These are phyloP conservation scores for Cygnus olor DNA, from an alignment of 2,797 vertebrate species.

Conservation along the genomic window DNA sequence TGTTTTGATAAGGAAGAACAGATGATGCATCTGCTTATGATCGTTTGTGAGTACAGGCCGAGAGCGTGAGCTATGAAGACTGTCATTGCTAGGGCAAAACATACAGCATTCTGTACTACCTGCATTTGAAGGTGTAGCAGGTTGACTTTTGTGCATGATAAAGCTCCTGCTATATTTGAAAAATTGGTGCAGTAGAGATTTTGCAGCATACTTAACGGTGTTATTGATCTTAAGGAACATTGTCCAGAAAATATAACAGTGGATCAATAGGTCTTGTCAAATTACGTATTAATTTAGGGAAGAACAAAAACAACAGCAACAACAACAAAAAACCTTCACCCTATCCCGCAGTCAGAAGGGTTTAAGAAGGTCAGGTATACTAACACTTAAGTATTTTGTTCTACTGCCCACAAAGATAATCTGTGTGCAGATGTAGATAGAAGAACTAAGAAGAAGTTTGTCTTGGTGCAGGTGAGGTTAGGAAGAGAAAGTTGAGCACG, in stretches of 20 bases:
- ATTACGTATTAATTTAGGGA: background rate
- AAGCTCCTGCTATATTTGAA: background rate
- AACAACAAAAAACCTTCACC: background rate
- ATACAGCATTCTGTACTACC: background rate
- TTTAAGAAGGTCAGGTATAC: background rate
- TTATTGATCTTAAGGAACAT: background rate
- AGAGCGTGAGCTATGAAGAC: background rate
- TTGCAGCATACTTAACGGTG: background rate
- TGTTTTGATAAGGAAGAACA: background rate
- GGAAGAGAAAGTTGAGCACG: background rate
- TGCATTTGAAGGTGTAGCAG: background rate
- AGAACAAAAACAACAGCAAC: background rate
- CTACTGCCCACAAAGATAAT: background rate
- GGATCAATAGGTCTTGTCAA: background rate
- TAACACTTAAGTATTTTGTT: background rate
- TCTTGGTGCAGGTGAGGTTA: background rate
- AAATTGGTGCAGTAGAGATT: background rate
- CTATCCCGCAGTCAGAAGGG: rapidly evolving
- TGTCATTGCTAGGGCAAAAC: background rate
- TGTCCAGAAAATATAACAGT: background rate
- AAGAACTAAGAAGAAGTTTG: background rate
- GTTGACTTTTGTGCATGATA: too few species aligned
- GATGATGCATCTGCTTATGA: background rate
- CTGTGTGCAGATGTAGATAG: background rate
- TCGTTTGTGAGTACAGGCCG: background rate